Evolutionary conservation across 2,797 vertebrate genomes (phyloP).

Genomic region (Spea hammondii): DNA sequence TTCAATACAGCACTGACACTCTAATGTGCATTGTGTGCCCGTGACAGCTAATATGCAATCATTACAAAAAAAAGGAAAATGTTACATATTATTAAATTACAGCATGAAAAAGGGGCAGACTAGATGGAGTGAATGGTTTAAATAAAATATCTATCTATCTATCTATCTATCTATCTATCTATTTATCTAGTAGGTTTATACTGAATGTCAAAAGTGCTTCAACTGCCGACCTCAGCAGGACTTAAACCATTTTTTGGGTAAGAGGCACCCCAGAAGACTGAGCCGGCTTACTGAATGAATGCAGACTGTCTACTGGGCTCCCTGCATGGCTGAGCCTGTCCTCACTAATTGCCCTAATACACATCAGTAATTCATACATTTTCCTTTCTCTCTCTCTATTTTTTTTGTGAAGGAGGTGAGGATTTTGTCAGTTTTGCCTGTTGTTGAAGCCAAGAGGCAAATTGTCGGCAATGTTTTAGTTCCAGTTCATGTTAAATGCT

Average conservation of each 20-base stretch:
- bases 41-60: too few relatives aligned
- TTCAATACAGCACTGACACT: too few relatives aligned
- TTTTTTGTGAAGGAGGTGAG: slow-evolving; percentile 29
- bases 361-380: slow-evolving; percentile 51
- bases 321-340: slow-evolving; percentile 47
- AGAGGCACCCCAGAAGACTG: slow-evolving; percentile 29
- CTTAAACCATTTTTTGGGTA: slow-evolving; percentile 46
- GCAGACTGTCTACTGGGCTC: slow-evolving; percentile 35
- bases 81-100: too few relatives aligned
- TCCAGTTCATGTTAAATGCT: slow-evolving; percentile 27
- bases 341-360: slow-evolving; percentile 52
- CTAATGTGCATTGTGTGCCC: too few relatives aligned
- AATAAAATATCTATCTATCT: too few relatives aligned
- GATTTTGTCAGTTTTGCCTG: slow-evolving; percentile 43
- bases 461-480: slow-evolving; percentile 38
- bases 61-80: too few relatives aligned
- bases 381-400: slow-evolving; percentile 8
- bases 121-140: too few relatives aligned
- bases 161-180: too few relatives aligned
- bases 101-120: too few relatives aligned
- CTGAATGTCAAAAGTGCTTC: slow-evolving; percentile 28
- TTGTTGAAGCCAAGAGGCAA: slow-evolving; percentile 44
- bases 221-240: slow-evolving; percentile 22
- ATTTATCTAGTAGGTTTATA: too few relatives aligned
- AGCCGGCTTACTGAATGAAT: slow-evolving; percentile 41